Base-by-base conservation (phyloP, 2,113 vertebrate species). In the Xenopus borealis region DNA sequence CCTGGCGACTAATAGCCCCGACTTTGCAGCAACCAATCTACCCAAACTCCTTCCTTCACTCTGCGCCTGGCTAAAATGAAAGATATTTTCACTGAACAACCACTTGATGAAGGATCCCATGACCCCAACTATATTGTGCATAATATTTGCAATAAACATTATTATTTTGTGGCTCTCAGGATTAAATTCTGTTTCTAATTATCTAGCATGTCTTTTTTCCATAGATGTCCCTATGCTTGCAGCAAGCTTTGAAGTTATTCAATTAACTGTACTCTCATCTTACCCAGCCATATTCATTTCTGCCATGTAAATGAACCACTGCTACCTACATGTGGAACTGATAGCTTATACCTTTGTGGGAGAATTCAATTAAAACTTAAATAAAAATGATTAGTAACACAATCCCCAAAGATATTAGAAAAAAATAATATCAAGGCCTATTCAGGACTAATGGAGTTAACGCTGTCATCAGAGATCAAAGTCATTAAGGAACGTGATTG, bases 351-450 rank as follows among this genome's bases (percentile, higher is more conserved):
- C 86, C 87, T 88, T 70, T 83, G 86, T 86, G 88, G 89, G 81
- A 83, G 87, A 82, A 90, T 88, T 90, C 91, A 91, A 93, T 92
- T 92, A 91, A 90, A 90, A 81, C 90, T 86, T 74, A 79, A 86
- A 84, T 80, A 84, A 91, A 27, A 89, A 92, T 91, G 91, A 93
- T 93, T 92, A 91, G 88, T 62, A 53, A 81, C 82, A 72, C 81
- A 85, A 85, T 89, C 87, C 91, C 86, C 82, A 87, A 89, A 89
- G 87, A 78, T 81, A 76, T 78, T 82, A 87, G 58, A 79, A 87
- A 19, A 72, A 72, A 27, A 27, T 2, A 87, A 82, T 87, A 90
- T 84, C 81, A 70, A 86, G 79, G 77, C 64, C 79, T 83, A 79
- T 82, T 80, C 81, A 85, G 80, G 83, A 88, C 76, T 80, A 90